Percentiles rank a stretch among this genome's conserved stretches.
phyloP scores from a whole-genome alignment of 2,888 invertebrate genomes.

The Macropis europaea region DNA sequence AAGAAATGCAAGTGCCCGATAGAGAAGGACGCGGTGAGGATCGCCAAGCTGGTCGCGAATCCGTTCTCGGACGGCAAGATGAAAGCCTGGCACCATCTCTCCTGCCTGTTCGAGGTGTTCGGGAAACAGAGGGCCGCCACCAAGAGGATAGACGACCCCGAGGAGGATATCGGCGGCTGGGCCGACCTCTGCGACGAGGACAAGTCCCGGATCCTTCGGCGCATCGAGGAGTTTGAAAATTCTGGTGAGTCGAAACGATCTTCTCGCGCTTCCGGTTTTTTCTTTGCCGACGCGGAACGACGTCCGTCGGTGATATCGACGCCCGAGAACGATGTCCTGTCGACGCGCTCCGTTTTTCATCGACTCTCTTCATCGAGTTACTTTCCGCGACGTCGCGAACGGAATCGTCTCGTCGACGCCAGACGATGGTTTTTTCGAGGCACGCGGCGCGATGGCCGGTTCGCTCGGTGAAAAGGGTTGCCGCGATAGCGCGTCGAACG shows the following conservation, averaged over 20 bases:
- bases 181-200: conserved; percentile 85
- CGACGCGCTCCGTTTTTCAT: neutral
- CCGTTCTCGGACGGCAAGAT: conserved; percentile 89
- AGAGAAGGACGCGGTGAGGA: conserved; percentile 85
- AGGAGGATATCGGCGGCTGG: conserved; percentile 91
- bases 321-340: conserved; percentile 14
- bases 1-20: conserved; percentile 93
- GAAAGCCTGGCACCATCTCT: conserved; percentile 92
- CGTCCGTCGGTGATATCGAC: conserved; percentile 32
- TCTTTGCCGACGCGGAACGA: neutral
- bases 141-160: conserved; percentile 88
- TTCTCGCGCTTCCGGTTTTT: too few relatives aligned
- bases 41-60: conserved; percentile 90
- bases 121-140: conserved; percentile 90
- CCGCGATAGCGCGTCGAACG: too few relatives aligned
- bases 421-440: neutral
- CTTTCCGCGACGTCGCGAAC: too few relatives aligned
- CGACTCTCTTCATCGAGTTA: neutral
- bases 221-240: conserved; percentile 84
- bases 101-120: conserved; percentile 90
- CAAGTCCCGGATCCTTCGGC: conserved; percentile 83
- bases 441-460: neutral
- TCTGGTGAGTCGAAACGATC: conserved; percentile 61
- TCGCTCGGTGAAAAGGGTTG: neutral
- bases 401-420: too few relatives aligned